These are phyloP conservation scores for Phortica okadai DNA, from an alignment of 2,888 invertebrate genomes.

Conservation along the genomic window DNA sequence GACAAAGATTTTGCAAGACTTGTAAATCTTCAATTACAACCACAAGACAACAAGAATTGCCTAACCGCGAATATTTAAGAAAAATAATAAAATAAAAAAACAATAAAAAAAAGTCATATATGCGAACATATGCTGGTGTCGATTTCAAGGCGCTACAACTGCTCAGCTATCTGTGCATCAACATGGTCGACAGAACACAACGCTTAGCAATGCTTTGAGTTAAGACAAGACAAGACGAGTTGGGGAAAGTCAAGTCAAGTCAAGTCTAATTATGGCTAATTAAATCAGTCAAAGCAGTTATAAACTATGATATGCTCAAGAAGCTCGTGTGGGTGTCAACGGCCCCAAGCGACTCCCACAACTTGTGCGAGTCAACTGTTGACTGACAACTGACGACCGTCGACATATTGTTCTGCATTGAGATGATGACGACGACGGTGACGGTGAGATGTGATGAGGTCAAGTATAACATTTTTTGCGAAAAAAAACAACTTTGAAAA, in stretches of 20 bases:
- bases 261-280: conserved; percentile 22
- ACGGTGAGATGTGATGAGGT: conserved; percentile 16
- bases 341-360: conserved; percentile 8
- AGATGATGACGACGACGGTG: neutral
- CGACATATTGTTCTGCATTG: neutral
- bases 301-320: neutral
- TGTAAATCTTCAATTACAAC: conserved; percentile 9
- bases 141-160: too few species aligned
- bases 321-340: conserved; percentile 6
- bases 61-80: neutral
- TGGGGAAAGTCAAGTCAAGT: neutral
- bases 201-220: too few species aligned
- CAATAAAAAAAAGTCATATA: neutral
- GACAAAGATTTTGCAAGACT: neutral
- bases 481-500: neutral
- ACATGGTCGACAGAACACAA: too few species aligned
- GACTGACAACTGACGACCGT: neutral
- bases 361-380: neutral
- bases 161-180: too few species aligned
- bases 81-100: neutral
- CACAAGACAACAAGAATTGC: neutral
- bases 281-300: conserved; percentile 8
- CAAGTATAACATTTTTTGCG: neutral
- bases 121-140: too few species aligned
- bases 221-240: too few species aligned